These are phyloP conservation scores for Xylocampa areola DNA, from an alignment of 2,888 invertebrate species.

Conservation along the genomic window DNA sequence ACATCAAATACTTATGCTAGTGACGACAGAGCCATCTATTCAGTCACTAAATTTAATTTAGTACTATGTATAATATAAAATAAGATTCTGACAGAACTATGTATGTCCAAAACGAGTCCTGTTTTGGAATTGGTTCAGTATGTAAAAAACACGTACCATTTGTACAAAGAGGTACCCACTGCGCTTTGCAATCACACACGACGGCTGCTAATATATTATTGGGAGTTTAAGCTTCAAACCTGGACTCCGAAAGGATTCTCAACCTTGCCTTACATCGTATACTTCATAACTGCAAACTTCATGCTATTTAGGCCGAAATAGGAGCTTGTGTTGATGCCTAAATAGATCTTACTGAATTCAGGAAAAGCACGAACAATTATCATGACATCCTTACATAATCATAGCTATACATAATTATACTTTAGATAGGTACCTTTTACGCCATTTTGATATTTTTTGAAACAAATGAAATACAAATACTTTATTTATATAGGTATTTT, in stretches of 20 bases:
- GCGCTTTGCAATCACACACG: constrained; percentile 55
- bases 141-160: constrained; percentile 3
- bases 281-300: constrained; percentile 2
- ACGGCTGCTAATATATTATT: constrained; percentile 7
- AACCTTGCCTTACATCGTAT: not conserved
- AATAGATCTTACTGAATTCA: constrained; percentile 34
- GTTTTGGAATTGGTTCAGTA: constrained; percentile 2
- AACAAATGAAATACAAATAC: no score
- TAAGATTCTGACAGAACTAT: not conserved
- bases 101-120: not conserved
- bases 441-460: no score
- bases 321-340: constrained; percentile 36
- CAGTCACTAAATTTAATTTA: no score
- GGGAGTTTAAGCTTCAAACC: constrained; percentile 12
- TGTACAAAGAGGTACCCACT: constrained; percentile 26
- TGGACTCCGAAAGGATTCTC: not conserved
- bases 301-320: constrained; percentile 3
- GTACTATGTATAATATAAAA: constrained; percentile 16
- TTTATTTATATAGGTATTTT: no score
- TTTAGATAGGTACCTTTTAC: no score
- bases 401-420: no score
- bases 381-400: constrained; percentile 23
- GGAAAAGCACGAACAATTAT: constrained; percentile 37
- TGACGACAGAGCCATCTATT: no score
- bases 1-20: no score